Evolutionary conservation across 2,888 invertebrate species (phyloP).

Genomic region (Drymonia ruficornis): DNA sequence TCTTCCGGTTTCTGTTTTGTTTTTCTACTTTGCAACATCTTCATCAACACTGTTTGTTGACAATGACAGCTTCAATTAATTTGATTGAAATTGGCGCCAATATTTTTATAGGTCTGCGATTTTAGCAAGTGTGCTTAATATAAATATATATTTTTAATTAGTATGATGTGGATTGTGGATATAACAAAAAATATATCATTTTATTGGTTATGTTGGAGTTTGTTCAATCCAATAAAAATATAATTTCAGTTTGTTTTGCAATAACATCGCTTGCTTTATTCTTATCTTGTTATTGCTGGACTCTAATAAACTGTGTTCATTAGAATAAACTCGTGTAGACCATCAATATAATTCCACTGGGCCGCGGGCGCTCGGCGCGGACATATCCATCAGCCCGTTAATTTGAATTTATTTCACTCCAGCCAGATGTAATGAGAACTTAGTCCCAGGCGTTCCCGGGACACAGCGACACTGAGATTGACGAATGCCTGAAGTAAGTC

Average conservation of each 20-base stretch:
- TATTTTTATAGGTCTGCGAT: too few species aligned
- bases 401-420: slow-evolving; percentile 73
- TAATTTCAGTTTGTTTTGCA: too few species aligned
- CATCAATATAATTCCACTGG: slow-evolving; percentile 30
- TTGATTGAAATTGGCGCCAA: too few species aligned
- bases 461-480: slow-evolving; percentile 23
- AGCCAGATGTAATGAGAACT: slow-evolving; percentile 52
- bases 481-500: slow-evolving; percentile 21
- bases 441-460: slow-evolving; percentile 16
- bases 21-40: too few species aligned
- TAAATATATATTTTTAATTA: too few species aligned
- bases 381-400: slow-evolving; percentile 60
- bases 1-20: background rate
- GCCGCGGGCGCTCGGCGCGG: slow-evolving; percentile 30
- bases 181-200: too few species aligned
- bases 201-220: too few species aligned
- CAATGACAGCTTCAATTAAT: too few species aligned
- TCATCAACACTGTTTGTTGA: too few species aligned
- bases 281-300: slow-evolving; percentile 20
- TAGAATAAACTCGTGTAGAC: slow-evolving; percentile 28
- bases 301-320: slow-evolving; percentile 33
- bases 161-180: too few species aligned
- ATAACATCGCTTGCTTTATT: slow-evolving; percentile 1
- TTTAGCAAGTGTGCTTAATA: too few species aligned
- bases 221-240: too few species aligned